A percentile compares a stretch with the other conserved stretches of the same genome.
Evolutionary conservation across 2,113 vertebrate species (phyloP).

Genomic region (Vidua chalybeata): DNA sequence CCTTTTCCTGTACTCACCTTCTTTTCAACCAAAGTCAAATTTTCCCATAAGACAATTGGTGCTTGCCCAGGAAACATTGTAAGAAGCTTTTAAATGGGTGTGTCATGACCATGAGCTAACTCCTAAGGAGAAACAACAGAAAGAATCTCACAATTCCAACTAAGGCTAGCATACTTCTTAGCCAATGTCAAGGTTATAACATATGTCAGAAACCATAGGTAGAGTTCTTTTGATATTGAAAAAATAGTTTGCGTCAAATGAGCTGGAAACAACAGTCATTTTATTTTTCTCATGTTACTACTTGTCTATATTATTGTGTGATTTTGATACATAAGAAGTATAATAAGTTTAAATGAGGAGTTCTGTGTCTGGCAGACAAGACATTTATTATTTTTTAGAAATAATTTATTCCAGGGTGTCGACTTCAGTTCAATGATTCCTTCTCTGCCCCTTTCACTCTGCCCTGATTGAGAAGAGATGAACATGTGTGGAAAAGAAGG

Average conservation of each 20-base stretch:
- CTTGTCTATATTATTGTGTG: background rate
- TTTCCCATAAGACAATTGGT: background rate
- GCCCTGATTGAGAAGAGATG: rapidly evolving
- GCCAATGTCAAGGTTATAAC: background rate
- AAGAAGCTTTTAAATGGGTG: background rate
- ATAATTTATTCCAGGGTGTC: background rate
- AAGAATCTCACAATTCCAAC: background rate
- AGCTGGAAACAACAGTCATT: background rate
- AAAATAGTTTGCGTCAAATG: background rate
- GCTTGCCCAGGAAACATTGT: background rate
- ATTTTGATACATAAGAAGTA: background rate
- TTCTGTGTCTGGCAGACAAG: background rate
- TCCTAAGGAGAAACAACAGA: background rate
- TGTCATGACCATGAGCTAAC: background rate
- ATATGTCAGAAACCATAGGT: background rate
- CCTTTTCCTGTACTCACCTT: background rate
- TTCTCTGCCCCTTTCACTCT: background rate
- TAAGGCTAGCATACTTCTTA: background rate
- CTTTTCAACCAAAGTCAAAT: background rate
- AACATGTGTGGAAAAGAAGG: background rate
- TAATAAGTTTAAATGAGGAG: background rate
- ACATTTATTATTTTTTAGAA: background rate
- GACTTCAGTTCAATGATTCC: background rate
- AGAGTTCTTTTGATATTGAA: background rate
- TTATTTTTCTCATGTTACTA: background rate